Base-by-base conservation (phyloP, 2,888 invertebrate genomes). In the Eristalis tenax region DNA sequence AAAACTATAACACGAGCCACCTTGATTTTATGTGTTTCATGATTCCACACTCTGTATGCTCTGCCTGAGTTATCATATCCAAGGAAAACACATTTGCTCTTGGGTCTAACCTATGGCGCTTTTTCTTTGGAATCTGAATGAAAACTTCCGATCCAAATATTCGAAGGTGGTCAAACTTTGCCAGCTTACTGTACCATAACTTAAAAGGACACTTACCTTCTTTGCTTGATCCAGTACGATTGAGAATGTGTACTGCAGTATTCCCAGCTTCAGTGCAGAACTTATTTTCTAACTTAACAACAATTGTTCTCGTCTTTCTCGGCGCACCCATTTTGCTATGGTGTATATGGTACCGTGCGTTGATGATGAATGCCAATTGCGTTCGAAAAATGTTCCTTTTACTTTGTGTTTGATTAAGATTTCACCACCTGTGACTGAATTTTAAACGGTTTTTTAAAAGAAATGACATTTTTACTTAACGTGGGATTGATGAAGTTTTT, bases 31-130 rank as follows among this genome's bases (percentile, higher is more conserved):
- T 59, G 35, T 13, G 38, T 40, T 40, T n/a, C n/a, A n/a, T n/a
- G n/a, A n/a, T n/a, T n/a, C n/a, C n/a, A n/a, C n/a, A n/a, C n/a
- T n/a, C n/a, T n/a, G n/a, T n/a, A n/a, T n/a, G n/a, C n/a, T n/a
- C n/a, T n/a, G n/a, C n/a, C n/a, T n/a, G n/a, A n/a, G n/a, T n/a
- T n/a, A n/a, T n/a, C n/a, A n/a, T n/a, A n/a, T n/a, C n/a, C n/a
- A n/a, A 88, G 43, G 13, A 84, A 61, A 15, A 81, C 4, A 13
- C 40, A 40, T 3, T 40, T 40, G 90, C 76, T 79, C 92, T 92
- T 1, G 89, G 57, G 81, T 92, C 91, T 86, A 88, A 89, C 85
- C 91, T 92, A 56, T 15, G 50, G 43, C 90, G 74, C 71, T 89
- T 57, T 57, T 57, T 22, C 23, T 57, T 57, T 18, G 61, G 40